These are phyloP conservation scores for Nomada ruficornis DNA, from an alignment of 2,888 invertebrate species.

Conservation along the genomic window DNA sequence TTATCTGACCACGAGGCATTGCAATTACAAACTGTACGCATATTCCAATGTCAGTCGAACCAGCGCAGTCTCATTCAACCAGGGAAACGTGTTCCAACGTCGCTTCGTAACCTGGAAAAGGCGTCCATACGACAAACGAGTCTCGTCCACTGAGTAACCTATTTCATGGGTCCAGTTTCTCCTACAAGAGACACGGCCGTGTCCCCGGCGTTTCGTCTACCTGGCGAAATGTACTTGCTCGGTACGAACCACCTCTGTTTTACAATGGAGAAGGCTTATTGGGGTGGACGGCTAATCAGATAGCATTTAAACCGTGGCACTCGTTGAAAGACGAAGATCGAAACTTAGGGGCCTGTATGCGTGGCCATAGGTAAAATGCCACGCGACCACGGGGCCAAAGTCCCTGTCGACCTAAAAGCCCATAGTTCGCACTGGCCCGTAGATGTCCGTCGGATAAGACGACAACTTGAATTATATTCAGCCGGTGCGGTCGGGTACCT, in stretches of 20 bases:
- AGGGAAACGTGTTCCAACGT: constrained; percentile 37
- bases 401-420: constrained; percentile 78
- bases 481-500: constrained; percentile 69
- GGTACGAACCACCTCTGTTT: background rate
- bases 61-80: constrained; percentile 9
- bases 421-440: constrained; percentile 75
- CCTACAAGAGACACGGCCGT: constrained; percentile 15
- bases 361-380: constrained; percentile 76
- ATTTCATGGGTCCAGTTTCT: constrained; percentile 54
- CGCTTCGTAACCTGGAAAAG: constrained; percentile 32
- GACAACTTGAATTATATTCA: constrained; percentile 81
- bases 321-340: constrained; percentile 56
- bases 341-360: constrained; percentile 27
- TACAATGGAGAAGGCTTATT: constrained; percentile 69
- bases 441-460: constrained; percentile 78
- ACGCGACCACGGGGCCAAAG: constrained; percentile 80
- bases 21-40: constrained; percentile 16
- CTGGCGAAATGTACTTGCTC: constrained; percentile 26
- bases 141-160: constrained; percentile 37
- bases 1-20: background rate
- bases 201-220: constrained; percentile 25
- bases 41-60: constrained; percentile 6
- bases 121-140: constrained; percentile 35
- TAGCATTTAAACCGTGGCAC: constrained; percentile 77
- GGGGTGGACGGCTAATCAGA: constrained; percentile 80